These are phyloP conservation scores for Cyanistes caeruleus DNA, from an alignment of 2,113 vertebrate species.

Conservation along the genomic window DNA sequence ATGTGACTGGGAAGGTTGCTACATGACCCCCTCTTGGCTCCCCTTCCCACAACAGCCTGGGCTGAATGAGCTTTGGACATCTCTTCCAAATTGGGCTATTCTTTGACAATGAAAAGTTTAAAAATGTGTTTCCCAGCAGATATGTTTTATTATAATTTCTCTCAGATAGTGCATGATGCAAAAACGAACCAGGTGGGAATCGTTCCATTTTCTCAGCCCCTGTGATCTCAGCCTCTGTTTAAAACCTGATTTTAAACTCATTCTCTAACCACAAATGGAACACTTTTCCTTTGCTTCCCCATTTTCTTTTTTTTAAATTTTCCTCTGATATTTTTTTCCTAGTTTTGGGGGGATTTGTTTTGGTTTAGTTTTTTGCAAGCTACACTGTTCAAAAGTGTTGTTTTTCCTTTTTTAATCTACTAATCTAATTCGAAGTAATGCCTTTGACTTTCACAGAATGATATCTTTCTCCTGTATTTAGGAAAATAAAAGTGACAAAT, in stretches of 20 bases:
- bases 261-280: background rate
- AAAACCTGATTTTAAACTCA: background rate
- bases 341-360: fast-evolving
- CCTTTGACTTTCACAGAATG: background rate
- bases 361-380: fast-evolving
- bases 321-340: background rate
- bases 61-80: background rate
- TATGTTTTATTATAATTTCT: background rate
- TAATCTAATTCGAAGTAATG: background rate
- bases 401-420: background rate
- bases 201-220: background rate
- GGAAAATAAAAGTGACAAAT: background rate
- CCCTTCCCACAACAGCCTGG: background rate
- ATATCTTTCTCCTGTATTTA: background rate
- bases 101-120: background rate
- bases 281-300: fast-evolving
- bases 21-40: background rate
- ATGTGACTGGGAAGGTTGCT: background rate
- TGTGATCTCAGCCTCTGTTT: background rate
- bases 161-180: background rate
- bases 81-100: background rate
- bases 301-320: background rate
- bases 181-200: background rate
- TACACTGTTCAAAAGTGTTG: background rate
- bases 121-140: background rate